These are phyloP conservation scores for Papilio gigon DNA, from an alignment of 2,888 invertebrate species.

Conservation along the genomic window DNA sequence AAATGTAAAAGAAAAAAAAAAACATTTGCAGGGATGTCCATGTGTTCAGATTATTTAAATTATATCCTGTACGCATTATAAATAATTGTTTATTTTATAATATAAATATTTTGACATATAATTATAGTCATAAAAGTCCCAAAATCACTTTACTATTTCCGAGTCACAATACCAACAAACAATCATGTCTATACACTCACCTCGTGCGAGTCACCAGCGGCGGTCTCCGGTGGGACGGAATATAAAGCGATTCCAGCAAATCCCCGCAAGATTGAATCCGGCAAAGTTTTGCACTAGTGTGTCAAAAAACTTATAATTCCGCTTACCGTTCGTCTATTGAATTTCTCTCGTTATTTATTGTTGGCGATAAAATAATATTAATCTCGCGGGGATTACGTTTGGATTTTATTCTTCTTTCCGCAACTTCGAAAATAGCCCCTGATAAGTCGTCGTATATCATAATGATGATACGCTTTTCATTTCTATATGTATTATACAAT, in stretches of 20 bases:
- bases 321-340: slow-evolving; percentile 73
- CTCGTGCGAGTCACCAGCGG: slow-evolving; percentile 44
- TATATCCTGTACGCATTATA: not conserved
- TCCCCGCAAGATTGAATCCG: slow-evolving; percentile 77
- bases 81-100: not conserved
- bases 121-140: not conserved
- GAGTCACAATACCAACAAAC: slow-evolving; percentile 41
- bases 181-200: slow-evolving; percentile 43
- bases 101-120: not conserved
- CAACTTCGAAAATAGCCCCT: slow-evolving; percentile 72
- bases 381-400: slow-evolving; percentile 76
- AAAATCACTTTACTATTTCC: slow-evolving; percentile 42
- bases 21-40: too few relatives aligned
- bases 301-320: slow-evolving; percentile 80
- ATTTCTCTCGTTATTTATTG: slow-evolving; percentile 80
- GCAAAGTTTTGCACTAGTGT: slow-evolving; percentile 71
- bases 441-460: slow-evolving; percentile 61
- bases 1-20: too few relatives aligned
- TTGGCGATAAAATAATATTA: slow-evolving; percentile 82
- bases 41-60: too few relatives aligned
- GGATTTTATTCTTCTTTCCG: slow-evolving; percentile 78
- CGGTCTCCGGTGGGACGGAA: slow-evolving; percentile 51
- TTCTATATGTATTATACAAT: not conserved
- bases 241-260: slow-evolving; percentile 67
- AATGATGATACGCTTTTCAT: slow-evolving; percentile 56